Evolutionary conservation across 2,797 vertebrate species (phyloP).

Genomic region (Rachycentron canadum): DNA sequence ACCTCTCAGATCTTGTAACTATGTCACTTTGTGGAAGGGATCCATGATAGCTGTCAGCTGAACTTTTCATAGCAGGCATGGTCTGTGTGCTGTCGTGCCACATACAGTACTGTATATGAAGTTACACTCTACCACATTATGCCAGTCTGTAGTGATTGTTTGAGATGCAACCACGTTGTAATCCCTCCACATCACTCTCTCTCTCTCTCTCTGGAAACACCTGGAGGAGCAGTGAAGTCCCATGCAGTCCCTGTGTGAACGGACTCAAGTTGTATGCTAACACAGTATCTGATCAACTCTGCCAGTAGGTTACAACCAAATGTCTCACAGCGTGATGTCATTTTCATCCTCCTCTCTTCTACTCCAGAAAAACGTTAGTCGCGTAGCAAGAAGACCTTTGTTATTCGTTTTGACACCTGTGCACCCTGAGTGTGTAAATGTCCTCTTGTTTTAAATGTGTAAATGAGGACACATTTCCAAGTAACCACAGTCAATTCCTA

Average conservation of each 20-base stretch:
- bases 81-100: conserved; percentile 45
- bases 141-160: conserved; percentile 40
- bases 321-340: conserved; percentile 59
- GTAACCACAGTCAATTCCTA: conserved; percentile 48
- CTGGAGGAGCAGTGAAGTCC: conserved; percentile 14
- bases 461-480: conserved; percentile 37
- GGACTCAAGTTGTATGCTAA: conserved; percentile 28
- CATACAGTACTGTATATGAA: conserved; percentile 27
- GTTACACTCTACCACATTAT: conserved; percentile 38
- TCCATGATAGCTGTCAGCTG: conserved; percentile 36
- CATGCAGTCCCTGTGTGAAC: conserved; percentile 44
- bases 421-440: conserved; percentile 28
- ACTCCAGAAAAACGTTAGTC: conserved; percentile 23
- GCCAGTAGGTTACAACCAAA: conserved; percentile 51
- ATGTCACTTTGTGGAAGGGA: conserved; percentile 53
- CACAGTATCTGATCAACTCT: conserved; percentile 27
- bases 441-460: conserved; percentile 39
- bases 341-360: conserved; percentile 31
- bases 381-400: conserved; percentile 21
- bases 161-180: conserved; percentile 38
- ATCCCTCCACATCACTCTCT: conserved; percentile 27
- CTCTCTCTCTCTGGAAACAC: conserved; percentile 10
- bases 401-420: conserved; percentile 38
- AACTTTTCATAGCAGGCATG: conserved; percentile 35
- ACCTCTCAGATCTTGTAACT: conserved; percentile 61